Evolutionary conservation across 1,140 invertebrate genomes (phyloP).

Genomic region (Amyelois transitella): DNA sequence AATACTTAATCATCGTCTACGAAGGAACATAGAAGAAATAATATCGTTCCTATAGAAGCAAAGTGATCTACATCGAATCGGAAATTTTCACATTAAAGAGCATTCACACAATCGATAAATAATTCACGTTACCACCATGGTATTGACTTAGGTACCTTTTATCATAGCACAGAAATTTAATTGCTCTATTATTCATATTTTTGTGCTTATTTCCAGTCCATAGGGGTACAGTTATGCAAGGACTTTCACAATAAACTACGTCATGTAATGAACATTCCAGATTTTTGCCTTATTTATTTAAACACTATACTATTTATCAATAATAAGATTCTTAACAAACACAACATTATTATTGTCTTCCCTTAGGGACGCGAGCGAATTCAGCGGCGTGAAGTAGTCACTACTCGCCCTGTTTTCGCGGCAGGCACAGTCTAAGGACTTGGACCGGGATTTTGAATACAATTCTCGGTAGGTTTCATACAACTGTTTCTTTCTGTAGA

Average conservation of each 20-base stretch:
- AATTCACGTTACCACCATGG: too few species aligned
- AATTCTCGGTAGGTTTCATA: slow-evolving; percentile 14
- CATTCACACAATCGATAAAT: too few species aligned
- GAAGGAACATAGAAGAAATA: too few species aligned
- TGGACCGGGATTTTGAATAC: slow-evolving; percentile 20
- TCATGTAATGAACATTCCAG: background rate
- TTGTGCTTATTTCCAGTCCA: too few species aligned
- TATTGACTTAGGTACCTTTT: too few species aligned
- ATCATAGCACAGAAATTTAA: too few species aligned
- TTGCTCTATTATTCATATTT: too few species aligned
- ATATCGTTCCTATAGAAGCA: too few species aligned
- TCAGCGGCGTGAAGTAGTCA: background rate
- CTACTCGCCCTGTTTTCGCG: slow-evolving; percentile 10
- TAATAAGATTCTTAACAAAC: background rate
- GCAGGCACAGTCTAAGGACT: slow-evolving; percentile 37
- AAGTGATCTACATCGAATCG: too few species aligned
- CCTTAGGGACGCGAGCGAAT: background rate
- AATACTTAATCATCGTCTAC: too few species aligned
- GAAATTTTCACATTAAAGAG: too few species aligned
- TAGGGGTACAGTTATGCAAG: too few species aligned
- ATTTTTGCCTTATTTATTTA: background rate
- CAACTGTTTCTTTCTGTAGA: slow-evolving; percentile 31
- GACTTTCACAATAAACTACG: background rate
- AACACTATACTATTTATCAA: background rate
- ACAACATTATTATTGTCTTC: background rate